Percentiles rank a stretch among this genome's conserved stretches.
Evolutionary conservation across 2,888 invertebrate genomes (phyloP).

Genomic region (Pachliopta kotzebuea): DNA sequence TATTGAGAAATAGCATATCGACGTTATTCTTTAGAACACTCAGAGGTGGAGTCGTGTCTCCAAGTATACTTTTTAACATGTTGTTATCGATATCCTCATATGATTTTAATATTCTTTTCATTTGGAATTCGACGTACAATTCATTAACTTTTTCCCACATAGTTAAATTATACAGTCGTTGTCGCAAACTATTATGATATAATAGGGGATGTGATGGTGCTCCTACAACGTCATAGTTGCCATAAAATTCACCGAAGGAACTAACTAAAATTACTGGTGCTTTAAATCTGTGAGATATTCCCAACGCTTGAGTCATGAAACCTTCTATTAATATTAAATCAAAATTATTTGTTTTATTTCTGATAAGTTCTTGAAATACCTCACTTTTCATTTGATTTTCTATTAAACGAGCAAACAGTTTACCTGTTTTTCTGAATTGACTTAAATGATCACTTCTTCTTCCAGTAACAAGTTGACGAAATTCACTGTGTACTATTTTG

Average conservation of each 20-base stretch:
- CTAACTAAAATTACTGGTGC: conserved; percentile 44
- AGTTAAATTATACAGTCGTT: conserved; percentile 29
- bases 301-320: conserved; percentile 31
- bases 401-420: neutral
- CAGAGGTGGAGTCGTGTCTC: neutral
- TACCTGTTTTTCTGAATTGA: neutral
- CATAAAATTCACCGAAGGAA: conserved; percentile 36
- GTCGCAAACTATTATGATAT: conserved; percentile 18
- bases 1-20: conserved; percentile 51
- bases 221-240: conserved; percentile 35
- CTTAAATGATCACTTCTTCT: neutral
- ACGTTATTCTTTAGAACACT: conserved; percentile 26
- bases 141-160: neutral
- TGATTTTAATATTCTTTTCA: neutral
- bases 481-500: conserved; percentile 10
- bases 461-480: conserved; percentile 17
- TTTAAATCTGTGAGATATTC: conserved; percentile 40
- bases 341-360: conserved; percentile 26
- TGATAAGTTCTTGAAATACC: conserved; percentile 7
- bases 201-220: conserved; percentile 37
- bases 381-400: conserved; percentile 12
- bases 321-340: conserved; percentile 45
- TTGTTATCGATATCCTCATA: neutral
- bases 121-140: neutral
- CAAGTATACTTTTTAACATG: neutral